These are phyloP conservation scores for Drosophila santomea DNA, from an alignment of 1,140 invertebrate species.

Conservation along the genomic window DNA sequence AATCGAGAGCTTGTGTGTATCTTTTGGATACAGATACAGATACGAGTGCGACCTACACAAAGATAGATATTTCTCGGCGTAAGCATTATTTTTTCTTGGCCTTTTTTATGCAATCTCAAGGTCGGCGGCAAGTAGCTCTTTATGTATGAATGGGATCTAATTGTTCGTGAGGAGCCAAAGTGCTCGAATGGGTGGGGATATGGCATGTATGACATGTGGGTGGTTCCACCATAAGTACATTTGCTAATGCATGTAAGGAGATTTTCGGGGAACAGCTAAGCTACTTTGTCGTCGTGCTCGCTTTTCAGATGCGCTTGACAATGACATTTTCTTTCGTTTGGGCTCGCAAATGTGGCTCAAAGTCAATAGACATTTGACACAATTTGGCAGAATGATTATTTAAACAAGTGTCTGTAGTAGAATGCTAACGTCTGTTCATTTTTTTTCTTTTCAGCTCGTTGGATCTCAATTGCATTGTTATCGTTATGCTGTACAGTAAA, in stretches of 20 bases:
- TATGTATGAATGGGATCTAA: slow-evolving; percentile 78
- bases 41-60: slow-evolving; percentile 11
- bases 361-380: slow-evolving; percentile 35
- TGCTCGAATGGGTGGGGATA: slow-evolving; percentile 23
- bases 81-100: slow-evolving; percentile 56
- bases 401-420: slow-evolving; percentile 13
- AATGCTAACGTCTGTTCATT: slow-evolving; percentile 7
- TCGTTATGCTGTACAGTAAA: slow-evolving; percentile 82
- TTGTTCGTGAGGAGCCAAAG: slow-evolving; percentile 67
- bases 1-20: slow-evolving; percentile 34
- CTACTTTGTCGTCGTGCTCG: neutral
- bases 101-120: slow-evolving; percentile 59
- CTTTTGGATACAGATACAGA: slow-evolving; percentile 18
- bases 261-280: slow-evolving; percentile 31
- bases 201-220: slow-evolving; percentile 13
- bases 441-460: slow-evolving; percentile 25
- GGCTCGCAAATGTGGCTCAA: slow-evolving; percentile 29
- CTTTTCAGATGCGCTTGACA: slow-evolving; percentile 30
- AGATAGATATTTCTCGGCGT: slow-evolving; percentile 44
- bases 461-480: slow-evolving; percentile 59
- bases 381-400: slow-evolving; percentile 29
- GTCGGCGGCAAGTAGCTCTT: slow-evolving; percentile 75
- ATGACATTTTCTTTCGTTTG: slow-evolving; percentile 11
- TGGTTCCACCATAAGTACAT: slow-evolving; percentile 2
- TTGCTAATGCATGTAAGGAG: slow-evolving; percentile 6